Evolutionary conservation across 1,140 invertebrate species (phyloP).

Genomic region (Cydia fagiglandana): DNA sequence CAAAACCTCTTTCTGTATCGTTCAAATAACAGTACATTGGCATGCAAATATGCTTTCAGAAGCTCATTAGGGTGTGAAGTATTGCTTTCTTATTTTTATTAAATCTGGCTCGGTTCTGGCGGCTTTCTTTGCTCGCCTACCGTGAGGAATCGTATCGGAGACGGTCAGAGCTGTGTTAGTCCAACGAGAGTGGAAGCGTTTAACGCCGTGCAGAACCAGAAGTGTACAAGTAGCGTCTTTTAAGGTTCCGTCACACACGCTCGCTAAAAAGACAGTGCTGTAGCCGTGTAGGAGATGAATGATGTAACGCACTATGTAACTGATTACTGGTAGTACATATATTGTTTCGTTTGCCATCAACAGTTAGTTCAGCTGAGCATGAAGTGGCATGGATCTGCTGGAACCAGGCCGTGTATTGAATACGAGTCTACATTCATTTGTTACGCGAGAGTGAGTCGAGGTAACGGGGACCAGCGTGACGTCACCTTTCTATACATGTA

Average conservation of each 20-base stretch:
- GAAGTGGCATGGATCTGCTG: background rate
- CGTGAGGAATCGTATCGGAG: background rate
- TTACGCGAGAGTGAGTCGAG: no score
- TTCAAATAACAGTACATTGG: background rate
- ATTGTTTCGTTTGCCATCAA: slow-evolving; percentile 3
- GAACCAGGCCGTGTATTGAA: background rate
- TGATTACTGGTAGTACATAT: background rate
- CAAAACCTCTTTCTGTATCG: background rate
- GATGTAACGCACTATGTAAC: background rate
- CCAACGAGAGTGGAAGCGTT: background rate
- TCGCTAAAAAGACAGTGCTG: no score
- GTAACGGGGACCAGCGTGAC: no score
- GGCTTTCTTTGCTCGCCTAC: slow-evolving; percentile 2
- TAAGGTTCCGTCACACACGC: no score
- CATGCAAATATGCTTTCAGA: background rate
- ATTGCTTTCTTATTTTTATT: slow-evolving; percentile 16
- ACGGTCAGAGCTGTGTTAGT: background rate
- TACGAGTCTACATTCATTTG: no score
- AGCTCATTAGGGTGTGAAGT: slow-evolving; percentile 19
- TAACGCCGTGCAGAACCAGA: background rate
- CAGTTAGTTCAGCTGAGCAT: slow-evolving; percentile 1
- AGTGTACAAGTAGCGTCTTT: no score
- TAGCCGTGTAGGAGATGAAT: no score
- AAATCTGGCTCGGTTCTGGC: background rate
- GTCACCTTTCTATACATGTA: no score